Conservation (phyloP, 1,140 invertebrate species). For the Megalonaias nervosa region DNA sequence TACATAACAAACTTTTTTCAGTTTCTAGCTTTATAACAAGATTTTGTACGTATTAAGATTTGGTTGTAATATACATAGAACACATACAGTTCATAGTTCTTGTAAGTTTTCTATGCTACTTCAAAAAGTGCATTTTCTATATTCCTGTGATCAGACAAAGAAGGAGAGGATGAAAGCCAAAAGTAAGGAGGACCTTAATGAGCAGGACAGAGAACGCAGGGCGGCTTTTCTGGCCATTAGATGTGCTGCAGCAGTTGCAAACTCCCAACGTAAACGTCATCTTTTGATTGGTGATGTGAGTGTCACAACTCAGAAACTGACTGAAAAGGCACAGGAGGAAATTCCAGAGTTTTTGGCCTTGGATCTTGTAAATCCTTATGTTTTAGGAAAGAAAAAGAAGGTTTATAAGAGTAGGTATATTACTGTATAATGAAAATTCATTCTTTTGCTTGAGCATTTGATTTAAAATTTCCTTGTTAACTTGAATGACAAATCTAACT, state of each 20-base stretch:
- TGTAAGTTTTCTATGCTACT: no score
- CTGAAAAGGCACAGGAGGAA: constrained; percentile 39
- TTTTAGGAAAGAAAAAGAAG: constrained; percentile 67
- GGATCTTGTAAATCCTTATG: constrained; percentile 65
- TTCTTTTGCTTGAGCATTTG: not conserved
- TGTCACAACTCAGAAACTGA: constrained; percentile 54
- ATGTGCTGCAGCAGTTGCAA: constrained; percentile 60
- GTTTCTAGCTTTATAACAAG: no score
- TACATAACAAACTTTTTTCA: no score
- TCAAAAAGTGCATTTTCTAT: not conserved
- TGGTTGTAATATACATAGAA: no score
- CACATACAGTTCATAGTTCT: no score
- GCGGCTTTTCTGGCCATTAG: constrained; percentile 65
- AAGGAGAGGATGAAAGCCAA: constrained; percentile 41
- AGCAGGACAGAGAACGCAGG: constrained; percentile 57
- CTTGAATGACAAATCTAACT: no score
- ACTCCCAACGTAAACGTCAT: constrained; percentile 51
- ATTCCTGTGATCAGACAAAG: constrained; percentile 44
- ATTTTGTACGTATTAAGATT: no score
- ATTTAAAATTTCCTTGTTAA: no score
- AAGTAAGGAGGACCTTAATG: constrained; percentile 46
- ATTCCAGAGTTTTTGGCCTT: constrained; percentile 66
- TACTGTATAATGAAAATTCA: not conserved
- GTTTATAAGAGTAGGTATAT: constrained; percentile 65
- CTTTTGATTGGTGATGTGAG: constrained; percentile 57